Evolutionary conservation across 2,797 vertebrate genomes (phyloP), one percentile per base, ranked within the genome.

Genomic region (Sebastes matsubarae): DNA sequence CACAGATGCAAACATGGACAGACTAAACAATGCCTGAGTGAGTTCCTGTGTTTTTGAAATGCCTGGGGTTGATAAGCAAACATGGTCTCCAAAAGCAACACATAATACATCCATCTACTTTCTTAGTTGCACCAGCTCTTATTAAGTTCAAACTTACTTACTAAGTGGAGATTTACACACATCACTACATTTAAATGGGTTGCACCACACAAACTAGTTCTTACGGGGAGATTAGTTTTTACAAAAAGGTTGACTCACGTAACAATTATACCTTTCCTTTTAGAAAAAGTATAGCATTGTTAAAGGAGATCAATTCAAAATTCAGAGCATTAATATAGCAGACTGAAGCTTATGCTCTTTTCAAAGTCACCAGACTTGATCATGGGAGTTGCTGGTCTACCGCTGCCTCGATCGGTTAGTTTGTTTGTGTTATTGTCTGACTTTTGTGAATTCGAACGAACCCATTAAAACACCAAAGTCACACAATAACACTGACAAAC

Each of bases 81-180:
- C 32, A 79, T 12, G 18, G 4, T n/a, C n/a, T 67, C 25, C 71
- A 71, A 70, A 75, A 52, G 50, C 8, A 46, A 46, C 20, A n/a
- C 2, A n/a, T 6, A 46, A 32, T 14, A 42, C 4, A 32, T 20
- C 6, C 24, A 24, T 27, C 22, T 60, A 13, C 22, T 18, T 50
- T 61, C 22, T 55, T 59, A n/a, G n/a, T 12, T n/a, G 20, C 63
- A 60, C 27, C 10, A 50, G 29, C 14, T 25, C 27, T 57, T 5
- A 10, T 3, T 1, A 46, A 58, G 5, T 57, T 65, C 11, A n/a
- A 61, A 16, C 38, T 1, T 16, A 42, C 38, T 16, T 42, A 42
- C 58, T 2, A 27, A 70, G 58, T 13, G 66, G 59, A 63, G 24
- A 34, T 52, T 29, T 9, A 68, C 27, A 68, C 27, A 52, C 67